Conservation (phyloP, 2,888 invertebrate species). For the Hermaeophaga mercurialis region DNA sequence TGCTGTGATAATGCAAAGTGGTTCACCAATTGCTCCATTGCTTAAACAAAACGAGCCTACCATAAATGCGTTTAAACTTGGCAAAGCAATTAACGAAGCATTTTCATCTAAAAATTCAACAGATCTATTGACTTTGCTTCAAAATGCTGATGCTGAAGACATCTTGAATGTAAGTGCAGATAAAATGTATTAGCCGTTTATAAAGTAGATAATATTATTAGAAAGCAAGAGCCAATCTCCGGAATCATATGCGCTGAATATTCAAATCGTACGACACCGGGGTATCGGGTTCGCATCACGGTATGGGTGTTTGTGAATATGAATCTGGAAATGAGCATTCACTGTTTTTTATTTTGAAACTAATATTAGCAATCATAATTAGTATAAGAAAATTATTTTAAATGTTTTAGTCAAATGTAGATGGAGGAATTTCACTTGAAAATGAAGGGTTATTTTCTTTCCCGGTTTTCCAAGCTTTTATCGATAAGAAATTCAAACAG, state of each 20-base stretch:
- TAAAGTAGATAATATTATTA: no score
- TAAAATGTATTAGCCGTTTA: no score
- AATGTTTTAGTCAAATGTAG: neutral
- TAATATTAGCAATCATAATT: no score
- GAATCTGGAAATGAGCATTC: no score
- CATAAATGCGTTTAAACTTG: constrained; percentile 19
- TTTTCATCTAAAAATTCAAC: constrained; percentile 24
- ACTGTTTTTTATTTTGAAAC: no score
- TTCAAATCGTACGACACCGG: no score
- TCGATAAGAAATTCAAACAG: constrained; percentile 5
- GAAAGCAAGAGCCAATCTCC: no score
- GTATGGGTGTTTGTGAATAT: no score
- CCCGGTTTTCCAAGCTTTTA: constrained; percentile 1
- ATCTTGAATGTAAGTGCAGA: constrained; percentile 24
- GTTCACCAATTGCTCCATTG: constrained; percentile 14
- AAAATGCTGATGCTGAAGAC: constrained; percentile 9
- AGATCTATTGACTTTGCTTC: constrained; percentile 22
- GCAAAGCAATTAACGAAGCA: constrained; percentile 11
- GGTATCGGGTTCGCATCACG: no score
- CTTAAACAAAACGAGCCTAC: constrained; percentile 17
- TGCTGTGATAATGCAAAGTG: constrained; percentile 31
- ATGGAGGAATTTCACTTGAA: neutral
- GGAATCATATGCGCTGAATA: no score
- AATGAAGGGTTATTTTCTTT: neutral
- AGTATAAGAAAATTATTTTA: no score